Base-by-base conservation (phyloP, 1,140 invertebrate genomes). In the Psilanteris sp. region DNA sequence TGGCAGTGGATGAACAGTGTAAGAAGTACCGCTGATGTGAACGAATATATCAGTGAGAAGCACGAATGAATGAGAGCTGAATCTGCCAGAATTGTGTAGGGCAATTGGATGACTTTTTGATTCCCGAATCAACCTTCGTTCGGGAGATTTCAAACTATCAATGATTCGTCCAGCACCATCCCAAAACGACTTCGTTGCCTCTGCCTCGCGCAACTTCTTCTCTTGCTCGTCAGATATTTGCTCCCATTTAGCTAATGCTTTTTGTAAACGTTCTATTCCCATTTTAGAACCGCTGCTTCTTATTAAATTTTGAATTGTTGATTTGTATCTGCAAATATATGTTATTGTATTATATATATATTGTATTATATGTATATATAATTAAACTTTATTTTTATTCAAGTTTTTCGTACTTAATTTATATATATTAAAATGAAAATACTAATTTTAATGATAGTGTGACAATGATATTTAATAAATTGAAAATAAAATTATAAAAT, bases 151-250 rank as follows among this genome's bases (percentile, higher is more conserved):
- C 46, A 94, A 89, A 36, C 90, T 86, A 52, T 95, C 94, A 2
- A 93, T 85, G 6, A 90, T 80, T 84, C 93, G 93, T 0, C 92
- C 91, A 24, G 91, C 87, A 52, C 87, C 91, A 78, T 94, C 92
- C 95, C 94, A 96, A 90, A 95, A 96, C 15, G 88, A 75, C 81
- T 91, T 92, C 0, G 94, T 96, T 10, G 83, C 76, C 59, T 94
- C 93, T 0, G 94, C 94, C 80, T 93, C 91, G 48, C 90, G 90
- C 27, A 90, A 84, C 55, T 89, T 91, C 61, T 90, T 90, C 66
- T 91, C 91, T 80, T 91, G 92, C 77, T 90, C 89, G 44, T 91
- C 90, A 54, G 88, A 91, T 61, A 92, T 88, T 62, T 83, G 85
- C 72, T 91, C 91, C 91, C 91, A 94, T 77, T 91, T 92, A 15